Evolutionary conservation across 2,113 vertebrate genomes (phyloP).

Genomic region (Fregetta grallaria): DNA sequence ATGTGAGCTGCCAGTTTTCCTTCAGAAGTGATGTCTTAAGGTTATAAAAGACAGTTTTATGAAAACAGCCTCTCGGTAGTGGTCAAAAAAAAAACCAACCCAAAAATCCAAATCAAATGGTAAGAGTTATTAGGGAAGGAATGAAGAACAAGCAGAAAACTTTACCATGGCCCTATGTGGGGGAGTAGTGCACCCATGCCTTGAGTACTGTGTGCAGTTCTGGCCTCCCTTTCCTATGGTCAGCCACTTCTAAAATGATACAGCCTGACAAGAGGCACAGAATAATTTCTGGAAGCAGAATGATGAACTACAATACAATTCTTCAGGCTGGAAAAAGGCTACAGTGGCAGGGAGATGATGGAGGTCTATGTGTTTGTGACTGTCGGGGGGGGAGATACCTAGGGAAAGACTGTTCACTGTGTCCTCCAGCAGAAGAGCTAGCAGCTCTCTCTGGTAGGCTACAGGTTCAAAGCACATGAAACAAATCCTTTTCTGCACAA

Average conservation of each 20-base stretch:
- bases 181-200: neutral
- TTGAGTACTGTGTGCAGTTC: neutral
- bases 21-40: neutral
- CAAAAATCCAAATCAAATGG: neutral
- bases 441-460: neutral
- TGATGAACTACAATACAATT: rapidly evolving
- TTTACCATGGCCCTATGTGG: neutral
- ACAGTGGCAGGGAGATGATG: neutral
- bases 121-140: neutral
- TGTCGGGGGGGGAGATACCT: neutral
- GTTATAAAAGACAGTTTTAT: neutral
- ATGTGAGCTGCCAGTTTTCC: neutral
- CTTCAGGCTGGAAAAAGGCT: neutral
- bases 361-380: neutral
- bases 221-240: neutral
- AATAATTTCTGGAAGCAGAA: neutral
- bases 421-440: neutral
- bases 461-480: neutral
- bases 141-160: neutral
- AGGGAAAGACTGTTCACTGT: neutral
- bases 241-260: neutral
- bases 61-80: neutral
- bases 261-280: neutral
- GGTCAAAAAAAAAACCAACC: neutral
- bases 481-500: neutral